Base-by-base conservation (phyloP, 1,140 invertebrate species). In the Drosophila sulfurigaster region DNA sequence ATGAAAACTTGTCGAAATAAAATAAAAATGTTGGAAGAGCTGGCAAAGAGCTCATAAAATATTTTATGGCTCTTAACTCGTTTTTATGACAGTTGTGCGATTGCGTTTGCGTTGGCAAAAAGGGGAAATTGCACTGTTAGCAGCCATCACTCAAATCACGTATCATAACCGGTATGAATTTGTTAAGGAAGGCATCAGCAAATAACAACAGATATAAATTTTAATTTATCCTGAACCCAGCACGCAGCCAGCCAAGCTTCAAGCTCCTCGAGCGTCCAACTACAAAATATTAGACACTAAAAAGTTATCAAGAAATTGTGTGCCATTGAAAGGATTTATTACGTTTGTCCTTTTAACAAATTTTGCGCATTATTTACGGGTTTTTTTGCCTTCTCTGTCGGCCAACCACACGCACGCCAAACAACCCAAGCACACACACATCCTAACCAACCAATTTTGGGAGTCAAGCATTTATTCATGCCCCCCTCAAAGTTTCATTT, bases 271-370 rank as follows among this genome's bases (percentile, higher is more conserved):
- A 66, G 46, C 45, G 15, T 16, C 41, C 54, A 71, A 82, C 75
- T 60, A 51, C 63, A 70, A 82, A 82, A 82, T 82, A 82, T 80
- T 72, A 75, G 56, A 72, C 83, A 83, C 83, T 80, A 80, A 82
- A 86, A 87, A 80, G 83, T 88, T 88, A 87, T 88, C 78, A 89
- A 76, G 86, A 79, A 75, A 81, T 70, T 81, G 85, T 78, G 75
- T 82, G 81, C 81, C 81, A 85, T 85, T 89, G 85, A 85, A 70
- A 57, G 85, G 85, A 89, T 89, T 89, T 89, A 89, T 89, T 89
- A 75, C 78, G 81, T 78, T 89, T 85, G 85, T 89, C 85, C 85
- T 72, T 85, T 89, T 89, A 89, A 89, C 85, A 89, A 89, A 89
- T 89, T 89, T 85, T 89, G 68, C 75, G 85, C 85, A 89, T 89